A percentile compares a stretch with the other conserved stretches of the same genome.
Evolutionary conservation across 2,888 invertebrate genomes (phyloP).

Genomic region (Machimus atricapillus): DNA sequence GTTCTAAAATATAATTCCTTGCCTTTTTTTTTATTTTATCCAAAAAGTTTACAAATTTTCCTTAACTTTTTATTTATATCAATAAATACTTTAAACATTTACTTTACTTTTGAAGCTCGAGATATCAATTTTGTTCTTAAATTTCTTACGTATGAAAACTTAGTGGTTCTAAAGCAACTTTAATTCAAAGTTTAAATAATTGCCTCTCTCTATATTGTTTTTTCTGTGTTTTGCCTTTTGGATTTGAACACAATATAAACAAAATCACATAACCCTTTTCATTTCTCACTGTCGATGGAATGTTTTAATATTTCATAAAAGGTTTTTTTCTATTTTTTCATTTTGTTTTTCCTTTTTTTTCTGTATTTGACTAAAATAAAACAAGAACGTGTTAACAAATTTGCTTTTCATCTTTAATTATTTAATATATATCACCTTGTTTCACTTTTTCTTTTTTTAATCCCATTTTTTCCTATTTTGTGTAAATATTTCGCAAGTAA

Average conservation of each 20-base stretch:
- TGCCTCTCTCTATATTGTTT: neutral
- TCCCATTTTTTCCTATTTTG: conserved; percentile 42
- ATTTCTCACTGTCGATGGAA: conserved; percentile 23
- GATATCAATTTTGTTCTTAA: conserved; percentile 35
- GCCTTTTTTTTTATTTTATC: conserved; percentile 4
- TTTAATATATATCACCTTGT: conserved; percentile 49
- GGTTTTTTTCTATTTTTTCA: neutral
- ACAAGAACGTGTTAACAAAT: conserved; percentile 48
- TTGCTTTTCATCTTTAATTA: conserved; percentile 40
- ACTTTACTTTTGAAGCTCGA: conserved; percentile 40
- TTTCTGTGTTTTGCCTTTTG: neutral
- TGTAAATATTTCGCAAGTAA: conserved; percentile 32
- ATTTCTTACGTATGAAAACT: conserved; percentile 6
- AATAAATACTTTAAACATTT: conserved; percentile 33
- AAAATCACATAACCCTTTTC: neutral
- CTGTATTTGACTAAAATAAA: conserved; percentile 47
- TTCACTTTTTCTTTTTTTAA: conserved; percentile 47
- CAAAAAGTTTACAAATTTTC: conserved; percentile 30
- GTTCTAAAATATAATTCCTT: conserved; percentile 37
- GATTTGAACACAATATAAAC: conserved; percentile 11
- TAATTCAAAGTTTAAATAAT: neutral
- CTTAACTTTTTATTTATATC: conserved; percentile 28
- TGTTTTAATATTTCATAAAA: neutral
- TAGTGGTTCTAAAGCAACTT: neutral
- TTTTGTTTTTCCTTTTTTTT: conserved; percentile 23